phyloP scores from a whole-genome alignment of 2,113 vertebrate genomes.

The Otolemur garnettii region DNA sequence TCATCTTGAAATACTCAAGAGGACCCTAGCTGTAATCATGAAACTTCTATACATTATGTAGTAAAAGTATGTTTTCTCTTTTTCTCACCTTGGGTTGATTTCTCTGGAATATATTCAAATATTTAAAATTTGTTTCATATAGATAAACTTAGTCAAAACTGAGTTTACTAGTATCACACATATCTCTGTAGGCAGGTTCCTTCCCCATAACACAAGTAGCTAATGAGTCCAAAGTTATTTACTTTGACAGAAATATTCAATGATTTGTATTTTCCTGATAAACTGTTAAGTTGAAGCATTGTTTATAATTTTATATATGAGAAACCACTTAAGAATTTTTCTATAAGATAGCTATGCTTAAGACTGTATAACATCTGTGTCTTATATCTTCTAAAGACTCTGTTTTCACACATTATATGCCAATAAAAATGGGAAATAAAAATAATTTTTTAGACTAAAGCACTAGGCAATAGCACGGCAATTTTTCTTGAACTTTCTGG shows the following conservation, averaged over 20 bases:
- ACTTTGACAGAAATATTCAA: neutral
- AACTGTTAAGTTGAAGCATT: neutral
- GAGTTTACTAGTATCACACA: neutral
- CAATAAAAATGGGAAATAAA: conserved; percentile 1
- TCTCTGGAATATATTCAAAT: neutral
- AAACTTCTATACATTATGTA: neutral
- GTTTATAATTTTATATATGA: neutral
- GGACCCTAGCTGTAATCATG: neutral
- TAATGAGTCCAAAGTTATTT: neutral
- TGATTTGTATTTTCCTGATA: neutral
- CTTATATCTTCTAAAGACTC: neutral
- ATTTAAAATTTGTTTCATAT: neutral
- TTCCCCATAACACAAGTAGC: neutral
- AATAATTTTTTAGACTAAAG: neutral
- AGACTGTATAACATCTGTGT: neutral
- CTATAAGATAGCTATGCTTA: neutral
- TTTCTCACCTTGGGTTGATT: neutral
- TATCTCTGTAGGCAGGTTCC: neutral
- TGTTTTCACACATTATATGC: neutral
- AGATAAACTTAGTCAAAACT: neutral
- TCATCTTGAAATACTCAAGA: neutral
- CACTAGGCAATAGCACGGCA: neutral
- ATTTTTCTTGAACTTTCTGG: conserved; percentile 36
- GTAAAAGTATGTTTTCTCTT: neutral
- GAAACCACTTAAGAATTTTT: conserved; percentile 31